Percentiles rank a stretch among this genome's conserved stretches.
Conservation (phyloP, 2,888 invertebrate species). For the Amblyjoppa proteus region DNA sequence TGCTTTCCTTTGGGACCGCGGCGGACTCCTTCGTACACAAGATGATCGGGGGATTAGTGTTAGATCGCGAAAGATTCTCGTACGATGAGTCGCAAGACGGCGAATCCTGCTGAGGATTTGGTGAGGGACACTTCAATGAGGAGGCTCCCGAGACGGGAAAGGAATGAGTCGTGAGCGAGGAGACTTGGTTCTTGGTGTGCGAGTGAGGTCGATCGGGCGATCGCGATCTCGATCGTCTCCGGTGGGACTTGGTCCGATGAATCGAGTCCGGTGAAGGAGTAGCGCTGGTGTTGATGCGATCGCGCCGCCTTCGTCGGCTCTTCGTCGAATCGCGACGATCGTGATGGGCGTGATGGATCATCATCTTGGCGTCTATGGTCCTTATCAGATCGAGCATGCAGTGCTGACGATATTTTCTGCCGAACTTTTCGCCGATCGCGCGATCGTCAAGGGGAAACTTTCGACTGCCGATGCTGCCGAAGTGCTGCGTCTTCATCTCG, state of each 20-base stretch:
- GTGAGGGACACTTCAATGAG: slow-evolving; percentile 22
- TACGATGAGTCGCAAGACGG: slow-evolving; percentile 33
- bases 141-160: slow-evolving; percentile 36
- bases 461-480: slow-evolving; percentile 32
- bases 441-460: slow-evolving; percentile 54
- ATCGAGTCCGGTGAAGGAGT: slow-evolving; percentile 76
- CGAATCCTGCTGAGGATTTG: slow-evolving; percentile 26
- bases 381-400: slow-evolving; percentile 81
- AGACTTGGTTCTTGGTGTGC: slow-evolving; percentile 52
- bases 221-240: slow-evolving; percentile 72
- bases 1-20: neutral
- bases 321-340: slow-evolving; percentile 70
- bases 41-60: slow-evolving; percentile 1
- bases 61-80: slow-evolving; percentile 55
- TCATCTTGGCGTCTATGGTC: slow-evolving; percentile 81
- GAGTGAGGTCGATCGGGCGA: slow-evolving; percentile 73
- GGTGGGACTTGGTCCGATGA: slow-evolving; percentile 63
- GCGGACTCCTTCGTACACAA: neutral
- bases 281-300: slow-evolving; percentile 61
- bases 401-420: slow-evolving; percentile 73
- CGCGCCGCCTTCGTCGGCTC: slow-evolving; percentile 70
- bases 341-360: slow-evolving; percentile 73
- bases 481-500: slow-evolving; percentile 56
- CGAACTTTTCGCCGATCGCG: slow-evolving; percentile 69
- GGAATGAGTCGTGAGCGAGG: slow-evolving; percentile 57